phyloP scores from a whole-genome alignment of 2,113 vertebrate genomes.

The Ondatra zibethicus region DNA sequence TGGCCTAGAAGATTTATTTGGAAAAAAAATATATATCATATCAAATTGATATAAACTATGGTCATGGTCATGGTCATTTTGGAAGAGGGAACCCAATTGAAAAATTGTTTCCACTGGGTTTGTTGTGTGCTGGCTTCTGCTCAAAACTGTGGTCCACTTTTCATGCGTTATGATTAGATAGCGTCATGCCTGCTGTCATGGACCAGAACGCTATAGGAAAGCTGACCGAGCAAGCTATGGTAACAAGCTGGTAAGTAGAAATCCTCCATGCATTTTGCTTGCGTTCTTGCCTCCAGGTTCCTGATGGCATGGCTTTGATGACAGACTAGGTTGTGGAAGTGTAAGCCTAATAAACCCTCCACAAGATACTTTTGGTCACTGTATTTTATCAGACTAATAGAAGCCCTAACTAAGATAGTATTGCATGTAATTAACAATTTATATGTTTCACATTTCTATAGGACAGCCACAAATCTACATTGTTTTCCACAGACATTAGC shows the following conservation, averaged over 20 bases:
- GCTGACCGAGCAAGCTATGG: neutral
- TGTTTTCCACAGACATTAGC: conserved; percentile 22
- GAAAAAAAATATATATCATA: neutral
- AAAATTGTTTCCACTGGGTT: neutral
- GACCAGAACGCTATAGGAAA: neutral
- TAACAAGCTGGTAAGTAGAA: neutral
- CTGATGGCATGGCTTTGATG: neutral
- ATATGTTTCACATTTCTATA: conserved; percentile 32
- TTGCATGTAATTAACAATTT: neutral
- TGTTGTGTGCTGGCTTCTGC: neutral
- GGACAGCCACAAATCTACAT: neutral
- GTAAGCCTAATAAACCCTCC: neutral
- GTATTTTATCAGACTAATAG: too few species aligned
- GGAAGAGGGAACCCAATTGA: neutral
- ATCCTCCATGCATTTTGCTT: neutral
- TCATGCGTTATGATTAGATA: neutral
- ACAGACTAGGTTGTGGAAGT: neutral
- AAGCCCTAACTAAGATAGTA: neutral
- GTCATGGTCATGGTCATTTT: neutral
- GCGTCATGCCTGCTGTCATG: rapidly evolving
- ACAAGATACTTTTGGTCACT: neutral
- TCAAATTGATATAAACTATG: neutral
- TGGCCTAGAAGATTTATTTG: neutral
- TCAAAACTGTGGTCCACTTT: neutral
- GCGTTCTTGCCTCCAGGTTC: neutral